These are phyloP conservation scores for Sphecodes monilicornis DNA, from an alignment of 2,888 invertebrate species.

Conservation along the genomic window DNA sequence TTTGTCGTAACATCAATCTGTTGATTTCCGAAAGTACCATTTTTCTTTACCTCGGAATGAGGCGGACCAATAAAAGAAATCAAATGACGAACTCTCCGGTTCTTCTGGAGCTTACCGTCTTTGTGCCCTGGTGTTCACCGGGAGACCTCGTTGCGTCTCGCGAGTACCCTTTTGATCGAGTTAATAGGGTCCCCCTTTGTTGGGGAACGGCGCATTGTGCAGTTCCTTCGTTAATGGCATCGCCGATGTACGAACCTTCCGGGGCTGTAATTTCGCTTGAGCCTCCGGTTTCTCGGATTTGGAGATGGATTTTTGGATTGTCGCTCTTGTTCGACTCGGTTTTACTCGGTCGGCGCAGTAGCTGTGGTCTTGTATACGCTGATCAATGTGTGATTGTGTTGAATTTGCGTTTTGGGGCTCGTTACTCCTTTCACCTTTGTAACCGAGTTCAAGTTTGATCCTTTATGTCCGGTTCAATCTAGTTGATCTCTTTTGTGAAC, in stretches of 20 bases:
- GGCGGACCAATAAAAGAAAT: neutral
- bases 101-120: conserved; percentile 14
- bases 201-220: neutral
- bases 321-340: neutral
- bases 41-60: neutral
- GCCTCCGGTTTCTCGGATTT: neutral
- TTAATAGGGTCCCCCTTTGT: neutral
- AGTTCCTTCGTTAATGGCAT: conserved; percentile 3
- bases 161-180: neutral
- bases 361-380: neutral
- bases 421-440: neutral
- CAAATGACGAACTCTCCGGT: conserved; percentile 6
- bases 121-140: conserved; percentile 1
- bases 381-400: neutral
- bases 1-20: too few relatives aligned
- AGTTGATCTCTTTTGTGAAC: neutral
- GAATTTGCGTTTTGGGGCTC: neutral
- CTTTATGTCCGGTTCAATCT: neutral
- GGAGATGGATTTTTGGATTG: conserved; percentile 3
- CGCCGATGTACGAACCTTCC: neutral
- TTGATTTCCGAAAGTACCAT: neutral
- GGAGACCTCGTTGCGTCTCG: conserved; percentile 10
- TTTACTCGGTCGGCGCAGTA: neutral
- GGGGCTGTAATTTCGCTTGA: conserved; percentile 3
- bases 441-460: too few relatives aligned